A percentile compares a stretch with the other conserved stretches of the same genome.
These are phyloP conservation scores for Urocynchramus pylzowi DNA, from an alignment of 2,113 vertebrate genomes.

Conservation along the genomic window DNA sequence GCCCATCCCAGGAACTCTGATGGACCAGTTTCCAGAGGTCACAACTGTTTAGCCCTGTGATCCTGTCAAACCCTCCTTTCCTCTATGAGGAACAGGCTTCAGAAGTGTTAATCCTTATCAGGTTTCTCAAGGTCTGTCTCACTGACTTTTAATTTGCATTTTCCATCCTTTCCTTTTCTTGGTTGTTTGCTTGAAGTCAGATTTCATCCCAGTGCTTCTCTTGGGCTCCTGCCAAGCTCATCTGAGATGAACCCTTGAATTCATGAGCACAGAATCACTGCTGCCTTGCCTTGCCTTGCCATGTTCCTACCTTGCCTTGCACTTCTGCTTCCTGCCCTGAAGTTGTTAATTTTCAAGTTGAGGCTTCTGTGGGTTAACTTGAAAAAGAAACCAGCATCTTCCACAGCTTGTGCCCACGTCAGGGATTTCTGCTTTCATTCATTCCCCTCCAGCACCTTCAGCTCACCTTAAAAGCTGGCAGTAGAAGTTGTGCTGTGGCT, in stretches of 20 bases:
- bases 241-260: background rate
- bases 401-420: rapidly evolving
- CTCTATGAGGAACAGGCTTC: background rate
- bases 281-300: background rate
- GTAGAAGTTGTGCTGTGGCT: background rate
- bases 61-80: background rate
- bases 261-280: background rate
- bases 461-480: background rate
- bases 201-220: background rate
- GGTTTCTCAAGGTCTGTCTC: background rate
- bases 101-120: background rate
- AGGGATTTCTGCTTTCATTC: background rate
- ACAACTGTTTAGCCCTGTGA: background rate
- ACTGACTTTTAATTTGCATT: background rate
- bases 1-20: background rate
- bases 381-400: background rate
- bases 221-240: background rate
- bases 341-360: background rate
- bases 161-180: background rate
- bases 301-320: background rate
- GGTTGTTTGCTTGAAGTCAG: background rate
- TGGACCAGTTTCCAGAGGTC: background rate
- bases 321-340: background rate
- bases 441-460: background rate
- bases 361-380: background rate